phyloP scores from a whole-genome alignment of 2,888 invertebrate species.

The Nephrotoma flavescens region DNA sequence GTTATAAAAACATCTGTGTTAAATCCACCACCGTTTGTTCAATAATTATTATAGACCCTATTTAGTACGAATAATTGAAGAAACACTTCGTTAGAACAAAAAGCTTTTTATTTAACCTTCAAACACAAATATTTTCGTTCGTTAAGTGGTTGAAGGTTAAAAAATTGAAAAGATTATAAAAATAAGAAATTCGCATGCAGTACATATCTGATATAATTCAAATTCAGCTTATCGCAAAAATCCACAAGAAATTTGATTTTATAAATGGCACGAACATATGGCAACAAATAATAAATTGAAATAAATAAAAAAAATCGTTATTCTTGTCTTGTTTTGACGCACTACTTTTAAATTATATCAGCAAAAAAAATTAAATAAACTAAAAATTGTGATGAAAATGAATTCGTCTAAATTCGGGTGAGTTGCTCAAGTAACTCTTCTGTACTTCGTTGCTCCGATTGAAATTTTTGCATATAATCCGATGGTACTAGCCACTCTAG shows the following conservation, averaged over 20 bases:
- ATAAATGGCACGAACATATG: not conserved
- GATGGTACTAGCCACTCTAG: conserved; percentile 70
- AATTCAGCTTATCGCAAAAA: not conserved
- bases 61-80: not conserved
- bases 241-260: not conserved
- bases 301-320: not conserved
- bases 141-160: not conserved
- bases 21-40: not conserved
- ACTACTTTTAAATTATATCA: not conserved
- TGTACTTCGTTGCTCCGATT: conserved; percentile 54
- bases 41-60: not conserved
- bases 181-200: not conserved
- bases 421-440: conserved; percentile 67
- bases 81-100: not conserved
- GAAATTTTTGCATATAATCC: conserved; percentile 60
- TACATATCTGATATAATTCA: not conserved
- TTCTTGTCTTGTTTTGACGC: not conserved
- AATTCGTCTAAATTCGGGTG: conserved; percentile 25
- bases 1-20: not conserved
- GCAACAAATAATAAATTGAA: not conserved
- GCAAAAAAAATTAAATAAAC: not conserved
- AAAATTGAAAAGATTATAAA: not conserved
- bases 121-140: not conserved
- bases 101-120: not conserved
- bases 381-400: not conserved